These are phyloP conservation scores for Raja brachyura DNA, from an alignment of 2,113 vertebrate genomes.

Conservation along the genomic window DNA sequence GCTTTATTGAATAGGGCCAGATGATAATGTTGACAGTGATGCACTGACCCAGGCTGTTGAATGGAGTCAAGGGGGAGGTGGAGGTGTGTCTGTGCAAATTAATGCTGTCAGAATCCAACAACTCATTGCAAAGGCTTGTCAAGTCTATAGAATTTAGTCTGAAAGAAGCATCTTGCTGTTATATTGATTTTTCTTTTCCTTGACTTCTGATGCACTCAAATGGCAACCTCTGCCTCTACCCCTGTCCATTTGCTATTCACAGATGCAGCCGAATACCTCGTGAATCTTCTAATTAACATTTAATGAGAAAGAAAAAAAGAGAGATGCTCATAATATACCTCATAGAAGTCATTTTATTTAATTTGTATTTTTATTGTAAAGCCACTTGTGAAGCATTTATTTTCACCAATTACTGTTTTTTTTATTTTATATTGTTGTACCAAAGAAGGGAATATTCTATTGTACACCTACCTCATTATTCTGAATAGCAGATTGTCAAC, in stretches of 20 bases:
- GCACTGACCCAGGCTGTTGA: constrained; percentile 48
- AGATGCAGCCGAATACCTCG: constrained; percentile 56
- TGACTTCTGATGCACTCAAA: constrained; percentile 41
- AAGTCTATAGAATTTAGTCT: constrained; percentile 28
- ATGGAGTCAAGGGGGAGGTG: constrained; percentile 37
- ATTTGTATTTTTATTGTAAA: constrained; percentile 47
- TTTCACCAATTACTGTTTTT: constrained; percentile 52
- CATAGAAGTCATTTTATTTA: constrained; percentile 53
- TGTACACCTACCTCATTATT: constrained; percentile 74
- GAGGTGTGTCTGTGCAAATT: constrained; percentile 43
- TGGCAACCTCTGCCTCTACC: constrained; percentile 42
- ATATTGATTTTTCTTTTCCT: constrained; percentile 51
- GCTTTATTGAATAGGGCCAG: constrained; percentile 47
- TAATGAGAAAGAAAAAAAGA: constrained; percentile 45
- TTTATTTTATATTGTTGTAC: constrained; percentile 56
- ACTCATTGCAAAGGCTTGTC: constrained; percentile 34
- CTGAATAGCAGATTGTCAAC: constrained; percentile 43
- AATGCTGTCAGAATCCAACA: constrained; percentile 42
- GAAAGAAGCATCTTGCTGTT: constrained; percentile 45
- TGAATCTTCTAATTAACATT: constrained; percentile 51
- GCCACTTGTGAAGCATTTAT: constrained; percentile 51
- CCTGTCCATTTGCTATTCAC: constrained; percentile 42
- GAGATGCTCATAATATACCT: constrained; percentile 57
- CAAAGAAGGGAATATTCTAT: constrained; percentile 61
- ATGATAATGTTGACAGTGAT: constrained; percentile 41